Base-by-base conservation (phyloP, 2,888 invertebrate species). In the Eristalis intricaria region DNA sequence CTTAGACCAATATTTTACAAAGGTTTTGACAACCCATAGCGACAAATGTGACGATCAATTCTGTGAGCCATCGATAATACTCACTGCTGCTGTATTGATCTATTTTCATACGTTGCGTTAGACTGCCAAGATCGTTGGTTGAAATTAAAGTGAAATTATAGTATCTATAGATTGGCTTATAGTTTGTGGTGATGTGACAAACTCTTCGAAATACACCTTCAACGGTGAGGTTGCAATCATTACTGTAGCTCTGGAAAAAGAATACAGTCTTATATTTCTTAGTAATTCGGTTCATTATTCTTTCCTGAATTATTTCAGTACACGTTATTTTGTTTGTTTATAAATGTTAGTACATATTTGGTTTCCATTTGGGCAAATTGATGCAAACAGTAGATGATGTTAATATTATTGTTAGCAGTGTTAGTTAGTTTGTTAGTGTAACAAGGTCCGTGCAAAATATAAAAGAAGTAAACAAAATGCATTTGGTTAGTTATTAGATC, bases 71-170 rank as follows among this genome's bases (percentile, higher is more conserved):
- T 43, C 43, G 50, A 50, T 19, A 50, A 19, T 50, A 88, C 88
- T 32, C 91, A 90, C 60, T 80, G 26, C 69, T 91, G 89, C 1
- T 85, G 89, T 93, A 95, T 90, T 96, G 96, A 89, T 96, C 94
- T 83, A 96, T 94, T 38, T 92, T 94, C 89, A 94, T 94, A 61
- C 92, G 92, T 89, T 95, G 94, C 29, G 90, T 91, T 22, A 91
- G 93, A 35, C 91, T 93, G 0, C 96, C 96, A 90, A 97, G 94
- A 2, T 90, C 90, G 92, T 97, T 97, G 13, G 91, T 92, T 19
- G 95, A 94, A n/a, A 91, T 94, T 65, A 97, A 91, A 15, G 92
- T 92, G 89, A 97, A 96, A 82, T 93, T 93, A 90, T 95, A 96
- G 32, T 89, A 88, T 92, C 92, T 78, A 8, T 50, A 50, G 19